Conservation (phyloP, 1,140 invertebrate genomes). For the Caenorhabditis latens region DNA sequence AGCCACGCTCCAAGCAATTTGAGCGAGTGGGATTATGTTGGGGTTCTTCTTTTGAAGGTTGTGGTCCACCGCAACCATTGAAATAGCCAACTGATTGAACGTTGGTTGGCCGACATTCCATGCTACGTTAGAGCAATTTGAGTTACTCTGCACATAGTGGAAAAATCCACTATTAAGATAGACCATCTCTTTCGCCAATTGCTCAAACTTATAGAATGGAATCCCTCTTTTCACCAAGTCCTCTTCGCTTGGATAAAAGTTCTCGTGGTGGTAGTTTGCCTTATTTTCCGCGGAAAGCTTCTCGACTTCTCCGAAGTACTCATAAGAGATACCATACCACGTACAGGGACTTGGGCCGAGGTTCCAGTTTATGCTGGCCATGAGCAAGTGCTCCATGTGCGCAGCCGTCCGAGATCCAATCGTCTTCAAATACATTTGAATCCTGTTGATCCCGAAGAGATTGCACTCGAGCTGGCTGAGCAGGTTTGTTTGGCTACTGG, state of each 20-base stretch:
- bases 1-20: background rate
- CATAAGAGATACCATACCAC: background rate
- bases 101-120: background rate
- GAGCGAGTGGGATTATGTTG: background rate
- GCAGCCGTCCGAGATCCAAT: background rate
- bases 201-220: background rate
- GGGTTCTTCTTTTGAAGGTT: too few relatives aligned
- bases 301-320: background rate
- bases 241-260: background rate
- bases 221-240: background rate
- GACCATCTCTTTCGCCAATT: background rate
- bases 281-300: background rate
- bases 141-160: background rate
- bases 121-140: background rate
- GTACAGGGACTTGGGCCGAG: background rate
- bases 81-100: background rate
- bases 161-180: background rate
- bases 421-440: background rate
- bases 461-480: background rate
- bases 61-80: background rate
- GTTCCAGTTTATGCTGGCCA: conserved; percentile 40
- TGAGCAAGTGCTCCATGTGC: conserved; percentile 19
- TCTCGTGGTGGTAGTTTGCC: background rate
- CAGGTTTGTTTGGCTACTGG: background rate
- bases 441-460: background rate